Percentiles rank a stretch among this genome's conserved stretches.
Evolutionary conservation across 2,113 vertebrate genomes (phyloP).

Genomic region (Crypturellus undulatus): DNA sequence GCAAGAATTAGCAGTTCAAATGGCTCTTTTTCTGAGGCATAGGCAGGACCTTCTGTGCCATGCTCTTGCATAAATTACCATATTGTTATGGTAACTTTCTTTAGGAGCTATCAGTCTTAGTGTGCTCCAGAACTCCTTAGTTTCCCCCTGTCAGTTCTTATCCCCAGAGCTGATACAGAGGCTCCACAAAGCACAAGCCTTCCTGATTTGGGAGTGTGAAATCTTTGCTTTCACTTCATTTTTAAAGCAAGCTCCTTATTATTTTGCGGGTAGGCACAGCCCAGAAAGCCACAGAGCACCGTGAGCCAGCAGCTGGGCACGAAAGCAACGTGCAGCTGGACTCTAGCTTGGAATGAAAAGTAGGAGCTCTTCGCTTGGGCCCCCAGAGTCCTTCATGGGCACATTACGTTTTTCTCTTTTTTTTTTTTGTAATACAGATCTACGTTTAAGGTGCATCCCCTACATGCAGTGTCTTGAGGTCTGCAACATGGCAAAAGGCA

Average conservation of each 20-base stretch:
- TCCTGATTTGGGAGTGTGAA: slow-evolving; percentile 51
- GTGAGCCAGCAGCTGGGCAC: background rate
- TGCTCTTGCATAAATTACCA: slow-evolving; percentile 60
- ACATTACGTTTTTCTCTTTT: background rate
- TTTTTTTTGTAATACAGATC: background rate
- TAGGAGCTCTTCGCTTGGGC: background rate
- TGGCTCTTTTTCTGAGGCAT: slow-evolving; percentile 12
- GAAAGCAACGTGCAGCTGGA: slow-evolving; percentile 1
- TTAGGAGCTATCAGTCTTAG: slow-evolving; percentile 10
- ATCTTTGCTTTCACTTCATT: slow-evolving; percentile 51
- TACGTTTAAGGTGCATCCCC: background rate
- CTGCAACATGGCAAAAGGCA: background rate
- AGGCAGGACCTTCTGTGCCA: background rate
- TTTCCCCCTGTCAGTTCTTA: background rate
- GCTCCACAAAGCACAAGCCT: slow-evolving; percentile 54
- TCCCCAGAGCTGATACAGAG: background rate
- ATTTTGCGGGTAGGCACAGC: background rate
- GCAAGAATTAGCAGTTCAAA: background rate
- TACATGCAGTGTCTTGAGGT: background rate
- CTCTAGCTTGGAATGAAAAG: background rate
- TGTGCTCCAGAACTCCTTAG: background rate
- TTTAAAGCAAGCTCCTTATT: slow-evolving; percentile 12
- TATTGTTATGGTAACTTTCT: slow-evolving; percentile 27
- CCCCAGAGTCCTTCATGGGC: background rate
- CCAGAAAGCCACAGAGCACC: background rate